These are phyloP conservation scores for Sinella curviseta DNA, from an alignment of 1,140 invertebrate species.

Conservation along the genomic window DNA sequence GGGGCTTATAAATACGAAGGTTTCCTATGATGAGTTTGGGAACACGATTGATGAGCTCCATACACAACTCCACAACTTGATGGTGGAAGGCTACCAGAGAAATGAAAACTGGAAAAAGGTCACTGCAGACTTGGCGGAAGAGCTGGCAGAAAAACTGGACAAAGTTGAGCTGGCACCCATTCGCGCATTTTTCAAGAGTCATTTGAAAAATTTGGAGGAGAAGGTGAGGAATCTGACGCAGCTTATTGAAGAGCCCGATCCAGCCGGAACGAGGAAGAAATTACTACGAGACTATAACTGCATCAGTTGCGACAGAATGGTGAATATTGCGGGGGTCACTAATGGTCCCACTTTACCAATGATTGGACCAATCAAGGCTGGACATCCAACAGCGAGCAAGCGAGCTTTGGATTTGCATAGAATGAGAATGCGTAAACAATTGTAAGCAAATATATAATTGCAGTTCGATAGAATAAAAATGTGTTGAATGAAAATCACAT, in stretches of 20 bases:
- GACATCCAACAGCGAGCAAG: conserved; percentile 36
- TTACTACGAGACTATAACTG: conserved; percentile 65
- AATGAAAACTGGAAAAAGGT: conserved; percentile 65
- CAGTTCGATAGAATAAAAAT: background rate
- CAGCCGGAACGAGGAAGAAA: conserved; percentile 67
- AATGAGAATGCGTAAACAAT: conserved; percentile 32
- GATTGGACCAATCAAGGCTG: conserved; percentile 56
- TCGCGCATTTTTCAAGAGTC: conserved; percentile 65
- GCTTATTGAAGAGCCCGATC: conserved; percentile 64
- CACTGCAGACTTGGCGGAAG: conserved; percentile 65
- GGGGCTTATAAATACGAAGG: conserved; percentile 65
- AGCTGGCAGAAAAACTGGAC: conserved; percentile 67
- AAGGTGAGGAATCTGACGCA: conserved; percentile 62
- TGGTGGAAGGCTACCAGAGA: conserved; percentile 63
- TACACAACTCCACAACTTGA: conserved; percentile 63
- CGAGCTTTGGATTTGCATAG: conserved; percentile 43
- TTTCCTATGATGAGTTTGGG: conserved; percentile 70
- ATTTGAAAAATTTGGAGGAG: conserved; percentile 65
- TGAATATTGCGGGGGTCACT: conserved; percentile 66
- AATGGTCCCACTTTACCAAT: conserved; percentile 56
- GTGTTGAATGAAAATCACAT: no score
- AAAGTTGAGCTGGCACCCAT: conserved; percentile 67
- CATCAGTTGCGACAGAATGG: conserved; percentile 71
- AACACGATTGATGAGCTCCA: conserved; percentile 65
- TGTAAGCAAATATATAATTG: background rate